Evolutionary conservation across 64 coral and sea anemone species (phyloP), one percentile per base, ranked within the genome.

Genomic region (Dendrophyllia cribrosa): DNA sequence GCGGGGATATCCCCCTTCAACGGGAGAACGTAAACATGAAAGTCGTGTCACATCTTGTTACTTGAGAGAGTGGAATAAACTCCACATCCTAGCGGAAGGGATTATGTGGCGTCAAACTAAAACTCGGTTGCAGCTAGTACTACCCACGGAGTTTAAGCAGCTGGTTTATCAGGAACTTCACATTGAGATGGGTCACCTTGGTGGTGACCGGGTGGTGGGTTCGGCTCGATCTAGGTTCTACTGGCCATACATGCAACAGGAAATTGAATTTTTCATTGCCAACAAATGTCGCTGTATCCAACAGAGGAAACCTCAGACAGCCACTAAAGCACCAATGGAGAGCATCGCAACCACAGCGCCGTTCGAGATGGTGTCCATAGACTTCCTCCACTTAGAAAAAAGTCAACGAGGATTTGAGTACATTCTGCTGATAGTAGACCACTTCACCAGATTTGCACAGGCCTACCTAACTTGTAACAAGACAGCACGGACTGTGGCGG

Each of bases 91-190:
- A 59, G 51, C 13, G 22, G 86, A 88, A 55, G 86, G 86, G 53
- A 61, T 88, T 9, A 48, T 88, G 24, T 71, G 70, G 51, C 86
- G 86, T 43, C 51, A 88, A 43, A 56, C 15, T 44, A 74, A 88
- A 50, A 88, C 11, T 48, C 55, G 86, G 13, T 44, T 74, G 56
- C 86, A 88, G 68, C 34, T 88, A 17, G 51, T 88, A 74, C 49
- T 88, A 14, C 70, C 86, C 65, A 88, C 24, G 60, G 59, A 34
- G 17, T 73, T 75, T 19, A 70, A 34, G 53, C 70, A 60, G 11
- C 53, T 71, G 44, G 83, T 88, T 59, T 88, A 56, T 58, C 65
- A 73, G 44, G 86, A 85, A 43, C 82, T 85, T 21, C 82, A 85
- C 25, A 62, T 48, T 9, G 62, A 69, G 13, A 85, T 51, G 82